phyloP scores from a whole-genome alignment of 2,113 vertebrate species.

The Onychostruthus taczanowskii region DNA sequence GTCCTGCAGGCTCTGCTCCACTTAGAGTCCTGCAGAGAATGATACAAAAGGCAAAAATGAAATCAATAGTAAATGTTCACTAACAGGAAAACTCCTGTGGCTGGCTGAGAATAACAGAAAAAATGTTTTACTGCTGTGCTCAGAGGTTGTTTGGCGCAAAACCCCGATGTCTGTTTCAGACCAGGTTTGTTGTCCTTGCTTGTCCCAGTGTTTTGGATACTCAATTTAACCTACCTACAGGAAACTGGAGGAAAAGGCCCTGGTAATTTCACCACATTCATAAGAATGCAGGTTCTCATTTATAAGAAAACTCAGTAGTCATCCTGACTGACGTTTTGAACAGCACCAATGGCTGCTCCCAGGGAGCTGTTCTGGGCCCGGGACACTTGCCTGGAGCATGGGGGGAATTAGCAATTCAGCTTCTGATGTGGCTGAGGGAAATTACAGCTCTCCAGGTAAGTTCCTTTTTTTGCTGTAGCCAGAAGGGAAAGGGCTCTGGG shows the following conservation, averaged over 20 bases:
- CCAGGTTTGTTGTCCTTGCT: background rate
- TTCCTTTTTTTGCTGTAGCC: background rate
- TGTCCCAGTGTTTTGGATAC: background rate
- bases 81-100: background rate
- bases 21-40: background rate
- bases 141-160: background rate
- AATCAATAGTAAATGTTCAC: background rate
- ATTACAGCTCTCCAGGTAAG: background rate
- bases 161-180: background rate
- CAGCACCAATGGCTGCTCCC: background rate
- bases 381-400: accelerated
- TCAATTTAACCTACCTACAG: background rate
- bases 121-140: background rate
- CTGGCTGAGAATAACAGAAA: background rate
- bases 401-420: background rate
- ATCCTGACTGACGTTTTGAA: background rate
- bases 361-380: background rate
- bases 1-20: background rate
- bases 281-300: background rate
- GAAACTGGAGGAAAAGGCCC: background rate
- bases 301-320: background rate
- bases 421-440: background rate
- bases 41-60: background rate
- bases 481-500: background rate
- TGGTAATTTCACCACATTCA: background rate